A percentile compares a stretch with the other conserved stretches of the same genome.
Evolutionary conservation across 2,113 vertebrate genomes (phyloP).

Genomic region (Tiliqua scincoides): DNA sequence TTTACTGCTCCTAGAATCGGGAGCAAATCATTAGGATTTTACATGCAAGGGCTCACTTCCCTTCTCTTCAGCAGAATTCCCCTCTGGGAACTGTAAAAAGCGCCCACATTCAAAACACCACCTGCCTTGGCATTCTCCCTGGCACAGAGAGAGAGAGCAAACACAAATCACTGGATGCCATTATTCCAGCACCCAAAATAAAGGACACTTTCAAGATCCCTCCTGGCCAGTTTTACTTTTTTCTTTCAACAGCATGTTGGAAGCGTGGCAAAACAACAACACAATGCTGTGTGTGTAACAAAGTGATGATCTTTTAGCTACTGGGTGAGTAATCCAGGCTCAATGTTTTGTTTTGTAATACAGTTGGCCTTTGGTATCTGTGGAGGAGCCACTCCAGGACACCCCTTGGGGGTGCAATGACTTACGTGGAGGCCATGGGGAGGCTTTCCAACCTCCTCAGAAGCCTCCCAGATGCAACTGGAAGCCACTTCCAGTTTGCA

Average conservation of each 20-base stretch:
- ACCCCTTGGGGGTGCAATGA: too few species aligned
- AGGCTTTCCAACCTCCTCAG: too few species aligned
- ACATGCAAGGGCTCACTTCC: neutral
- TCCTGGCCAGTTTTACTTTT: neutral
- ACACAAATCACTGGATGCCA: neutral
- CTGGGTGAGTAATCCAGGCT: too few species aligned
- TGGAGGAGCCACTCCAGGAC: too few species aligned
- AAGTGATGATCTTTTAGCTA: neutral
- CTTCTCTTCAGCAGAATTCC: slow-evolving; percentile 18
- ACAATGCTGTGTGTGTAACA: neutral
- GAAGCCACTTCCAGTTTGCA: too few species aligned
- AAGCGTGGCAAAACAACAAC: slow-evolving; percentile 21
- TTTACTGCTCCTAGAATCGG: neutral
- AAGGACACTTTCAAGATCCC: accelerated
- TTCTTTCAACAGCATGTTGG: accelerated
- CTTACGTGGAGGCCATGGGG: too few species aligned
- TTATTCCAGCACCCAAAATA: neutral
- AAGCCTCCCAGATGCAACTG: too few species aligned
- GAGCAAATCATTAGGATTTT: neutral
- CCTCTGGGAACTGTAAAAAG: slow-evolving; percentile 5
- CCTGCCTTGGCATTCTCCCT: accelerated
- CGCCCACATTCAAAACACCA: slow-evolving; percentile 1
- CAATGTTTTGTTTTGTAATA: neutral
- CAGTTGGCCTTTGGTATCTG: too few species aligned
- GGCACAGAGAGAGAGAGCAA: accelerated